A percentile compares a stretch with the other conserved stretches of the same genome.
These are phyloP conservation scores for Raja brachyura DNA, from an alignment of 2,113 vertebrate genomes.

Conservation along the genomic window DNA sequence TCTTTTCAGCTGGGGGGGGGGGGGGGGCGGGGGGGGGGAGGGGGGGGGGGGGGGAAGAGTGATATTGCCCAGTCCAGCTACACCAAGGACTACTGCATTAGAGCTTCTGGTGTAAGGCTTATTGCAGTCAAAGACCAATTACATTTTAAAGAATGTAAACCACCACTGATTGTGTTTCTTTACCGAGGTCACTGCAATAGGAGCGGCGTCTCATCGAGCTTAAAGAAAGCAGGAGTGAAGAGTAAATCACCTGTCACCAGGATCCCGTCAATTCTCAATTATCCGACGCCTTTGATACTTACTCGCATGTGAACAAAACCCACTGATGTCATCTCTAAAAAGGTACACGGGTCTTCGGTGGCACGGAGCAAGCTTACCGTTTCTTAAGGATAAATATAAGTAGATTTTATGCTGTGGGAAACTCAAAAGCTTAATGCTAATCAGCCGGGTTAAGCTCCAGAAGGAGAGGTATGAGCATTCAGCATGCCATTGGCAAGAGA, in stretches of 20 bases:
- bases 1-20: background rate
- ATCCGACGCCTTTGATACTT: conserved; percentile 42
- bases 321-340: conserved; percentile 44
- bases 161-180: conserved; percentile 38
- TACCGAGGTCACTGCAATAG: conserved; percentile 39
- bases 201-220: conserved; percentile 38
- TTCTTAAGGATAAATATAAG: conserved; percentile 49
- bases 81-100: background rate
- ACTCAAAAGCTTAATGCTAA: conserved; percentile 53
- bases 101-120: background rate
- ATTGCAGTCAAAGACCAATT: conserved; percentile 23
- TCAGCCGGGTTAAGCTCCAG: conserved; percentile 46
- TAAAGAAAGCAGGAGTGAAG: conserved; percentile 37
- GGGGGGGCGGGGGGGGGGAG: no score
- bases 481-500: conserved; percentile 52
- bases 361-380: conserved; percentile 32
- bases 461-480: conserved; percentile 44
- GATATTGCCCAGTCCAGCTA: background rate
- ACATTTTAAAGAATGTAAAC: conserved; percentile 37
- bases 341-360: conserved; percentile 41
- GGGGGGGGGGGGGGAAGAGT: no score
- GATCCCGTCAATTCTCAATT: conserved; percentile 45
- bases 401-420: conserved; percentile 51
- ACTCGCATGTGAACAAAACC: conserved; percentile 48
- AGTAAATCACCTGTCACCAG: conserved; percentile 40